Base-by-base conservation (phyloP, 2,113 vertebrate species). In the Notechis scutatus region DNA sequence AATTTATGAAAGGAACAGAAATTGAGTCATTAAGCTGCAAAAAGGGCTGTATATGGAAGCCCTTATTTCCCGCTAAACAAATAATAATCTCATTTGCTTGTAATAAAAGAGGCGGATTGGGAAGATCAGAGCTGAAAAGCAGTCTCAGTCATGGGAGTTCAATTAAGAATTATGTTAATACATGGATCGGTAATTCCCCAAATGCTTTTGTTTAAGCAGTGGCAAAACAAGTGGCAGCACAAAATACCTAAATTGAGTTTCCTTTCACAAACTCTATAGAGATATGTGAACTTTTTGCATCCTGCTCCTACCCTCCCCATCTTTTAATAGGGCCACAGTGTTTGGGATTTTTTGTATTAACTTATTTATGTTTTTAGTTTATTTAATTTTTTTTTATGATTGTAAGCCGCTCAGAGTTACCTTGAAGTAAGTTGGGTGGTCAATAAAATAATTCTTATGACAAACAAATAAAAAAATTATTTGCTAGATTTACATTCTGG, bases 51-150 rank as follows among this genome's bases (percentile, higher is more conserved):
- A 52, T 92, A 64, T 3, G 91, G 47, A 94, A 89, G 24, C 92
- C 21, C 5, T 87, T 90, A 59, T 93, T 95, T 96, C 93, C 90
- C 56, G 55, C 54, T 87, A 88, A 94, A 93, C 95, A 96, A 91
- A 91, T 87, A 91, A 95, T 94, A 69, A 94, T 92, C 94, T 94
- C 95, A 95, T 96, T 91, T 96, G 50, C 92, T 95, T 94, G 85
- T 93, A 93, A n/a, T 95, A 90, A 85, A 92, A 95, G 94, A 95
- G 94, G 92, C 87, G 39, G 55, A 94, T 64, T 95, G 94, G 89
- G 91, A 94, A 97, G 95, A 61, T 69, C 93, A 94, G 93, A 92
- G 50, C 14, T 15, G 55, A 93, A 95, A 92, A 56, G 64, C 90
- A 39, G 91, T 92, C 0, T 1, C 55, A 47, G 92, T 85, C 18